Evolutionary conservation across 2,888 invertebrate genomes (phyloP).

Genomic region (Dorcus hopei): DNA sequence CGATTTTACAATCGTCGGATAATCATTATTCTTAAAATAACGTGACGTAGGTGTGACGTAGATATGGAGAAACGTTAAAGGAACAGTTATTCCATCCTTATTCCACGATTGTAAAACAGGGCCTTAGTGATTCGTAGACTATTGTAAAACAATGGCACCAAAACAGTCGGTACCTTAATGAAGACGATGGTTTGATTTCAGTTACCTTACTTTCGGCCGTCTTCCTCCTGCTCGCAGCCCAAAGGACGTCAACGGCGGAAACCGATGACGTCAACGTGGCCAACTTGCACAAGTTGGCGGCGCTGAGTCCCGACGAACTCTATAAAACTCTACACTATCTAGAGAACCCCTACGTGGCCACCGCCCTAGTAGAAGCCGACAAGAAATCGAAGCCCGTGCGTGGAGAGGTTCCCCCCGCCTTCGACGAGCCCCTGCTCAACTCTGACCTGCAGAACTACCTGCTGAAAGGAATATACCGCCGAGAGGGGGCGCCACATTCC

Average conservation of each 20-base stretch:
- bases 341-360: slow-evolving; percentile 14
- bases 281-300: slow-evolving; percentile 14
- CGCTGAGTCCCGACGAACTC: slow-evolving; percentile 5
- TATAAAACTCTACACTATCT: slow-evolving; percentile 9
- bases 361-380: slow-evolving; percentile 12
- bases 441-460: slow-evolving; percentile 10
- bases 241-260: background rate
- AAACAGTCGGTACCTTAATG: no score
- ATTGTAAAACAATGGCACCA: no score
- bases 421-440: slow-evolving; percentile 9
- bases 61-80: no score
- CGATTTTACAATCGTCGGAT: no score
- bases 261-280: slow-evolving; percentile 6
- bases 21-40: no score
- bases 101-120: no score
- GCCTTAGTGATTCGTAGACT: no score
- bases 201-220: background rate
- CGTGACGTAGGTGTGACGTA: no score
- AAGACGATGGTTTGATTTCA: no score
- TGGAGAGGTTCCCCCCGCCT: slow-evolving; percentile 6
- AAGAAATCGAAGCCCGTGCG: slow-evolving; percentile 1
- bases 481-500: background rate
- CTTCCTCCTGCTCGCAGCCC: background rate
- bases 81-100: no score
- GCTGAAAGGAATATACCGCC: background rate